phyloP scores from a whole-genome alignment of 2,888 invertebrate species.

The Orchestes rusci region DNA sequence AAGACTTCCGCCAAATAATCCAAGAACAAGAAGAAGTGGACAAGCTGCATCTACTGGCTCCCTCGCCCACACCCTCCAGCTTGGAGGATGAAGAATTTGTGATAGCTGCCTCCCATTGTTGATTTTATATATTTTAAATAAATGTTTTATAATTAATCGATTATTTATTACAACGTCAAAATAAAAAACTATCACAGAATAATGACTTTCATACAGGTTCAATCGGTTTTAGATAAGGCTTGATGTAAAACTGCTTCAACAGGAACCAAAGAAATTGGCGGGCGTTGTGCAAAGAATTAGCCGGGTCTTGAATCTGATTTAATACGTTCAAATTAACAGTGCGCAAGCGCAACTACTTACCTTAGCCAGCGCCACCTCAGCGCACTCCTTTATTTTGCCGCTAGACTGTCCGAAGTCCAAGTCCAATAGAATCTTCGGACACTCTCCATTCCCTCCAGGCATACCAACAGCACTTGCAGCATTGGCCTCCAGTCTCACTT shows the following conservation, averaged over 20 bases:
- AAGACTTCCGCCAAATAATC: conserved; percentile 71
- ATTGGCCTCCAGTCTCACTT: conserved; percentile 35
- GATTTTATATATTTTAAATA: conserved; percentile 14
- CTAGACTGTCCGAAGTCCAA: conserved; percentile 42
- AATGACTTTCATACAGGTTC: too few relatives aligned
- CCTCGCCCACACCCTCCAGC: conserved; percentile 50
- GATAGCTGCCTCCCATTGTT: conserved; percentile 38
- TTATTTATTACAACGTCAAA: too few relatives aligned
- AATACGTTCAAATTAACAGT: too few relatives aligned
- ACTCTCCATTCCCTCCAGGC: conserved; percentile 41
- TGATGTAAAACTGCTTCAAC: conserved; percentile 47
- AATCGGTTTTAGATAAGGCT: conserved; percentile 38
- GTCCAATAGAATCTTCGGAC: conserved; percentile 39
- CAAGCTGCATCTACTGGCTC: conserved; percentile 48
- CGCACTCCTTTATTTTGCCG: conserved; percentile 42
- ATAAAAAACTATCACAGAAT: too few relatives aligned
- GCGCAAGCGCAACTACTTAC: too few relatives aligned
- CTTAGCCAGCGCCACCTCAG: conserved; percentile 40
- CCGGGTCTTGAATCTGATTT: conserved; percentile 49
- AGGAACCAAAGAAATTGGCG: conserved; percentile 44
- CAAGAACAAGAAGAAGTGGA: conserved; percentile 47
- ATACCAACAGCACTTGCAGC: conserved; percentile 40
- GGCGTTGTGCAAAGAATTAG: conserved; percentile 51
- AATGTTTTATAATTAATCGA: neutral
- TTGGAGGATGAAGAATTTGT: conserved; percentile 38